Evolutionary conservation across 2,888 invertebrate genomes (phyloP), one percentile per base, ranked within the genome.

Genomic region (Gymnoscelis rufifasciata): DNA sequence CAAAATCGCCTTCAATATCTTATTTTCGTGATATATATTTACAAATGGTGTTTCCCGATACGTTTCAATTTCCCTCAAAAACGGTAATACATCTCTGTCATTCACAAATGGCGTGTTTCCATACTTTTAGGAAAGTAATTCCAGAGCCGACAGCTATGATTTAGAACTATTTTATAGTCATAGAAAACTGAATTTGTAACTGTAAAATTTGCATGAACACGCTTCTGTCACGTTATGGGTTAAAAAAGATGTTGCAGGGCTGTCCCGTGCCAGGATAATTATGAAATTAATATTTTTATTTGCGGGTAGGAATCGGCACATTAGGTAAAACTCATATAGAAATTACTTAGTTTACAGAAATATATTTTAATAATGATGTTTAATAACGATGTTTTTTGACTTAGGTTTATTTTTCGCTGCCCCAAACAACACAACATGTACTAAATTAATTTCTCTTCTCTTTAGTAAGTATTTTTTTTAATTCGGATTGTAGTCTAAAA

Each of bases 111-210:
- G 39, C 48, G 43, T 39, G 31, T 36, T 48, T 37, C 10, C 31
- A 39, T 40, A 48, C 38, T 45, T 43, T 45, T 30, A 45, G 49
- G 33, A 38, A 50, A 41, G 45, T 47, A 46, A 52, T 48, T 44
- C 42, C 43, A 12, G 12, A 26, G 26, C 30, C 48, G 57, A 53
- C 57, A 50, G 46, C 43, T 45, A 54, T 56, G 57, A 59, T 57
- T 59, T 59, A 56, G 51, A 54, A 52, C 56, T 54, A 54, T 56
- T 60, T 51, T 43, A 50, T 60, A 60, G 60, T 60, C 60, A 60
- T 60, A 57, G 59, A 59, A 49, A 54, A 59, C 52, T 59, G 57
- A 57, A 60, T 60, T 51, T 55, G 56, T 54, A 51, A 60, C 57
- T 49, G 31, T 44, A 30, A 52, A 42, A 57, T 55, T 54, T 56